Base-by-base conservation (phyloP, 2,888 invertebrate species). In the Corbicula japonica region DNA sequence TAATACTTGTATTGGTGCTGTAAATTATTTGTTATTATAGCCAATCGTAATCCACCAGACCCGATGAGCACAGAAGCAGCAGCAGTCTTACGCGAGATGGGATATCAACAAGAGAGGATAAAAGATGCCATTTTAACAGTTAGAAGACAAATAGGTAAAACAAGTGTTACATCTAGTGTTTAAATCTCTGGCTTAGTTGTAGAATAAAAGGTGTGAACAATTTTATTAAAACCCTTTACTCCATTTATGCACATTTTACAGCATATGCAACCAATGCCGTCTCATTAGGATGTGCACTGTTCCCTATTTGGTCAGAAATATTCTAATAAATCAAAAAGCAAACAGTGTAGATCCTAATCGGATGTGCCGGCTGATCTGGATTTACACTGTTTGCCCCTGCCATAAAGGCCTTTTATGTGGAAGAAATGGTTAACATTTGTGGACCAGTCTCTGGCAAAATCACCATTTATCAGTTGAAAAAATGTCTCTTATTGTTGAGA, bases 111-210 rank as follows among this genome's bases (percentile, higher is more conserved):
- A n/a, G 58, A 58, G 10, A 48, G 65, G 35, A 61, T 56, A 0
- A 35, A 44, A 34, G 70, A 76, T 26, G 70, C 76, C n/a, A 60
- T 76, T 12, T n/a, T 66, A 23, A 61, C 76, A 21, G 70, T 71
- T 0, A 46, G 71, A 46, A 38, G 63, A 28, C 58, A 66, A 50
- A 65, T 50, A 50, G 76, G 76, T 76, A 46, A 62, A 46, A n/a
- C n/a, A n/a, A n/a, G n/a, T n/a, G n/a, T n/a, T n/a, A n/a, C n/a
- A n/a, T n/a, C n/a, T 38, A 41, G 41, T 60, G 10, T 21, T 48
- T 48, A n/a, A 6, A 18, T 26, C 34, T 56, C 35, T 6, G 5
- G 6, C 2, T 52, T 5, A 52, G 30, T 52, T 5, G 1, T 28
- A 46, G 21, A 4, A 23, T 23, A 12, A 46, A 4, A 46, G 4